A percentile compares a stretch with the other conserved stretches of the same genome.
Conservation (phyloP, 2,113 vertebrate species). For the Panthera uncia region DNA sequence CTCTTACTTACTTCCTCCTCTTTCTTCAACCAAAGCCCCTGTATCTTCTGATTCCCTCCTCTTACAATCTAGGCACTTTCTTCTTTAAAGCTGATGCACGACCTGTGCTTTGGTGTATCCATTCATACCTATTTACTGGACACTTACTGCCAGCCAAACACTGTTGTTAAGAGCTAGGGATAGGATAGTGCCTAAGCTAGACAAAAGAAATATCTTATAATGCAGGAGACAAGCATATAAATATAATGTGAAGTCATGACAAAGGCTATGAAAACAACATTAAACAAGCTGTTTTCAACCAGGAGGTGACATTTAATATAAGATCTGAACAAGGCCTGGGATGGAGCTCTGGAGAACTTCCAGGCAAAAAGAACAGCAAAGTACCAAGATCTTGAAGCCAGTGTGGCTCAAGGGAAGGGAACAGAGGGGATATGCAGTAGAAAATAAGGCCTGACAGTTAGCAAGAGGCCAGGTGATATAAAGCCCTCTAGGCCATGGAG, state of each 20-base stretch:
- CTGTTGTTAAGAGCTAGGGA: background rate
- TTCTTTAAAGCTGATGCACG: background rate
- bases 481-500: background rate
- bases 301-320: background rate
- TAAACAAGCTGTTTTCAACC: conserved; percentile 29
- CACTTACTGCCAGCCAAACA: background rate
- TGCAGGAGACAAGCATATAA: background rate
- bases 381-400: background rate
- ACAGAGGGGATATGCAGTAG: background rate
- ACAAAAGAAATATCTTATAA: background rate
- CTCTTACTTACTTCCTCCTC: background rate
- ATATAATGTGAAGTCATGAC: background rate
- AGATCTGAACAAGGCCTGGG: background rate
- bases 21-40: background rate
- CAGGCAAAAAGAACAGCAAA: background rate
- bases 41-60: background rate
- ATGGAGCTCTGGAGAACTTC: background rate
- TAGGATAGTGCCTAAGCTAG: background rate
- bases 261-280: conserved; percentile 14
- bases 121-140: background rate
- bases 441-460: background rate
- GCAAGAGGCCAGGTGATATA: background rate
- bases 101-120: background rate
- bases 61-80: background rate
- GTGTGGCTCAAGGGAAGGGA: background rate